Evolutionary conservation across 2,797 vertebrate genomes (phyloP).

Genomic region (Falco concolor): DNA sequence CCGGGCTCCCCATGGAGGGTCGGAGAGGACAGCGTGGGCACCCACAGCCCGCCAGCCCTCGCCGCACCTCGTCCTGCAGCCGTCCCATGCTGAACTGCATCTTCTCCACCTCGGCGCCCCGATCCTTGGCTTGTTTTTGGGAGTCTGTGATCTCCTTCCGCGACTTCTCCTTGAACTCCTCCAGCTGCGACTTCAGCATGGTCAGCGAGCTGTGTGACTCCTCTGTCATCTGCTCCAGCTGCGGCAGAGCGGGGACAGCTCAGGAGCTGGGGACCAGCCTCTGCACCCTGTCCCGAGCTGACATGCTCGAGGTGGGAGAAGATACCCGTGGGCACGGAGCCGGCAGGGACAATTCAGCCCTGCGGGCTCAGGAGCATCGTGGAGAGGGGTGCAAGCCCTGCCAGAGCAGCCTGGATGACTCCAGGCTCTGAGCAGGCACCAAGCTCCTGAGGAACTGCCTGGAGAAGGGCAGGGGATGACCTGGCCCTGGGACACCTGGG

Average conservation of each 20-base stretch:
- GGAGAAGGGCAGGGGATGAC: neutral
- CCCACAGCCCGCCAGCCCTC: accelerated
- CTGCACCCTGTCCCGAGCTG: accelerated
- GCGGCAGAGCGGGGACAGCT: neutral
- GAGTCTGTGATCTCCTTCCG: constrained; percentile 85
- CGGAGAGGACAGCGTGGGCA: accelerated
- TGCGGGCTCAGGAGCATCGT: accelerated
- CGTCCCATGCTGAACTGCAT: constrained; percentile 71
- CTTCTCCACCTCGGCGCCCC: constrained; percentile 81
- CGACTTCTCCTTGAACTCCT: constrained; percentile 87
- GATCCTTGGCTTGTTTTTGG: constrained; percentile 84
- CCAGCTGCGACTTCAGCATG: constrained; percentile 81
- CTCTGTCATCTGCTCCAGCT: constrained; percentile 86
- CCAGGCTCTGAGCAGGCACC: neutral
- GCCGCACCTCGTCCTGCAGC: constrained; percentile 87
- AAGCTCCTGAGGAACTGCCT: neutral
- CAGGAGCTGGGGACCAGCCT: neutral
- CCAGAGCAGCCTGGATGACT: neutral
- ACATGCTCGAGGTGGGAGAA: neutral
- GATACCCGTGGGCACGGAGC: accelerated
- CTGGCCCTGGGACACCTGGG: neutral
- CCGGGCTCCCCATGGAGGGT: accelerated
- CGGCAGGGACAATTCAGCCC: neutral
- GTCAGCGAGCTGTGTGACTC: constrained; percentile 82
- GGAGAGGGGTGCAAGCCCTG: neutral